Percentiles rank a stretch among this genome's conserved stretches.
Conservation (phyloP, 2,113 vertebrate species). For the Raja brachyura region DNA sequence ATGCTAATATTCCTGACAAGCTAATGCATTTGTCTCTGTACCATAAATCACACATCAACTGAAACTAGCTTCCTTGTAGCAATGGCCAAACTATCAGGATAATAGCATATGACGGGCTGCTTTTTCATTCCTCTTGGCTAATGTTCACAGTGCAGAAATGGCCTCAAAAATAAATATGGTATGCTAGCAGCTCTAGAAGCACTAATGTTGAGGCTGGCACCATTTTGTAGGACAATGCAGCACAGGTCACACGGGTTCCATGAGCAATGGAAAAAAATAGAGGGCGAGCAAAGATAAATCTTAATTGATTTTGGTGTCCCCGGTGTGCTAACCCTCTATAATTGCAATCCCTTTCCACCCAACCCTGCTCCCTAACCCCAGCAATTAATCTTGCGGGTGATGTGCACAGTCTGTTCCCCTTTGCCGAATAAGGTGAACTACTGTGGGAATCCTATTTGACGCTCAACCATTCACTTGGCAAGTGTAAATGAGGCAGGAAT, state of each 20-base stretch:
- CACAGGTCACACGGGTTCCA: not conserved
- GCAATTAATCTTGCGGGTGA: not conserved
- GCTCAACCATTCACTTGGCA: not conserved
- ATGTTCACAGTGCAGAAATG: not conserved
- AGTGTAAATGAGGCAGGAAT: not conserved
- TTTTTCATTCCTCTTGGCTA: not conserved
- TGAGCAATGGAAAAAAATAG: not conserved
- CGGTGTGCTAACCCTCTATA: not conserved
- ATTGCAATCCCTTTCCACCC: not conserved
- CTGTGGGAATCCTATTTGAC: not conserved
- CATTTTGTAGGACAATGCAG: not conserved
- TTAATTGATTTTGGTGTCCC: not conserved
- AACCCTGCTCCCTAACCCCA: too few species aligned
- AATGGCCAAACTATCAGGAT: not conserved
- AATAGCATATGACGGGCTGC: not conserved
- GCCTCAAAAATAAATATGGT: not conserved
- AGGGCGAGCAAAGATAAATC: not conserved
- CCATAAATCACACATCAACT: constrained; percentile 1
- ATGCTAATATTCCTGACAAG: constrained; percentile 32
- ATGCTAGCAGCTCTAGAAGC: not conserved
- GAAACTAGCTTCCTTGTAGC: not conserved
- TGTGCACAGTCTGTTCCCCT: not conserved
- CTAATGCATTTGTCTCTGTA: constrained; percentile 18
- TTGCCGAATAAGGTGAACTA: not conserved
- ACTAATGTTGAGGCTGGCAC: not conserved